A percentile compares a stretch with the other conserved stretches of the same genome.
Evolutionary conservation across 2,797 vertebrate species (phyloP).

Genomic region (Cetoscarus ocellatus): DNA sequence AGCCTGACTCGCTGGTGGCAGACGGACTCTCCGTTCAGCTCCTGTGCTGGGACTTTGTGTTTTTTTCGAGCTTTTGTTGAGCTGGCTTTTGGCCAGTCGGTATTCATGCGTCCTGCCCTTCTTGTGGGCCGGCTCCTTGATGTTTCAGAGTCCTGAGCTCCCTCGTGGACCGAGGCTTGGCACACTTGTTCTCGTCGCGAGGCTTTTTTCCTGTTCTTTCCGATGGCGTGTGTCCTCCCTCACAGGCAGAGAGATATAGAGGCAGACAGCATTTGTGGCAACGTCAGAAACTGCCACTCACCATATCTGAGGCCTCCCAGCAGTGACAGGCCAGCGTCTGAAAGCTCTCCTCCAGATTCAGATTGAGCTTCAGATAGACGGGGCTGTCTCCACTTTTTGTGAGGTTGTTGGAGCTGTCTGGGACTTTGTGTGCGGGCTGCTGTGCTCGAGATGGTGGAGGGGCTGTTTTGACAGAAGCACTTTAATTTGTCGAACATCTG

Average conservation of each 20-base stretch:
- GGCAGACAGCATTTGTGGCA: conserved; percentile 50
- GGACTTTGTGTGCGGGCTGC: conserved; percentile 33
- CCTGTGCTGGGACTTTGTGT: conserved; percentile 41
- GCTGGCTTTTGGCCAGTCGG: conserved; percentile 56
- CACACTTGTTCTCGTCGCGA: conserved; percentile 36
- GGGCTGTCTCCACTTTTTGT: conserved; percentile 39
- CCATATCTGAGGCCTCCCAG: conserved; percentile 39
- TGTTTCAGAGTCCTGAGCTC: conserved; percentile 45
- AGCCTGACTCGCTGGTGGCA: conserved; percentile 50
- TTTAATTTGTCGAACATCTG: conserved; percentile 50
- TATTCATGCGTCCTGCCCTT: conserved; percentile 56
- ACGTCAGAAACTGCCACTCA: conserved; percentile 58
- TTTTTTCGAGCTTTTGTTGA: conserved; percentile 45
- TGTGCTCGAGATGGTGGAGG: conserved; percentile 13
- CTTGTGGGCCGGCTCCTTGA: conserved; percentile 46
- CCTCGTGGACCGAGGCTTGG: conserved; percentile 30
- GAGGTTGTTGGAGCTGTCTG: conserved; percentile 35
- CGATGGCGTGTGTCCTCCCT: conserved; percentile 25
- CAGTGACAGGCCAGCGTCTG: conserved; percentile 12
- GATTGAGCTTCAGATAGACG: conserved; percentile 35
- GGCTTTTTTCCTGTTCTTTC: conserved; percentile 24
- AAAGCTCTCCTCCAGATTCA: conserved; percentile 42
- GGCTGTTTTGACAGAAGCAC: conserved; percentile 50
- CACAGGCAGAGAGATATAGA: conserved; percentile 31
- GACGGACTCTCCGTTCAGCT: conserved; percentile 44